These are phyloP conservation scores for Lophura swinhoii DNA, from an alignment of 2,797 vertebrate genomes.

Conservation along the genomic window DNA sequence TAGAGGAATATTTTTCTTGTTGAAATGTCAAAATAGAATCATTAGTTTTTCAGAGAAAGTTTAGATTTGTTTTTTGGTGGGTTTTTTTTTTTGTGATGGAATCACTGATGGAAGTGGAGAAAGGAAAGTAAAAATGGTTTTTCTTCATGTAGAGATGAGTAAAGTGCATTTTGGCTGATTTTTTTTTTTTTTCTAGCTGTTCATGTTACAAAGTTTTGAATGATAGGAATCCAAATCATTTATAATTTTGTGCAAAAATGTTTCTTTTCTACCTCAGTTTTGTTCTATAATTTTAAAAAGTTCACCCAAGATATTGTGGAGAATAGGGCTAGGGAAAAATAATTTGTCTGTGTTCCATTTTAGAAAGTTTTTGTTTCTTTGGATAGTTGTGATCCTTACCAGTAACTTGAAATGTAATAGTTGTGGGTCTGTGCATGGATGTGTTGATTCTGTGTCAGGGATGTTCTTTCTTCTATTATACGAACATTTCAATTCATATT, in stretches of 20 bases:
- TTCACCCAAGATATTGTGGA: fast-evolving
- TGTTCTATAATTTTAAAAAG: not conserved
- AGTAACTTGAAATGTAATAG: not conserved
- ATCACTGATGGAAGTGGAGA: too few relatives aligned
- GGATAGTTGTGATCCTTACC: not conserved
- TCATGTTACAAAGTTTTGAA: not conserved
- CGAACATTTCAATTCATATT: not conserved
- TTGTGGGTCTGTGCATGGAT: not conserved
- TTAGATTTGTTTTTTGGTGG: not conserved
- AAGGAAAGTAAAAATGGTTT: too few relatives aligned
- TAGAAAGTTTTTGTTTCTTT: not conserved
- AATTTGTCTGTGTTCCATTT: not conserved
- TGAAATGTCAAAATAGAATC: not conserved
- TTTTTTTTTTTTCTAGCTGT: not conserved
- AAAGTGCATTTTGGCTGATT: not conserved
- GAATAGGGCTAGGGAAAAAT: not conserved
- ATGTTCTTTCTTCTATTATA: not conserved
- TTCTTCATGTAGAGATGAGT: too few relatives aligned
- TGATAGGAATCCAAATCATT: not conserved
- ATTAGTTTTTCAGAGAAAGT: not conserved
- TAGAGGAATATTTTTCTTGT: not conserved
- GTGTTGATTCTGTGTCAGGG: not conserved
- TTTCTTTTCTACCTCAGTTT: not conserved
- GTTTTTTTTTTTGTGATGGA: too few relatives aligned
- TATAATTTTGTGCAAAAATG: not conserved